These are phyloP conservation scores for Atrina japonica DNA, from an alignment of 2,888 invertebrate genomes.

Conservation along the genomic window DNA sequence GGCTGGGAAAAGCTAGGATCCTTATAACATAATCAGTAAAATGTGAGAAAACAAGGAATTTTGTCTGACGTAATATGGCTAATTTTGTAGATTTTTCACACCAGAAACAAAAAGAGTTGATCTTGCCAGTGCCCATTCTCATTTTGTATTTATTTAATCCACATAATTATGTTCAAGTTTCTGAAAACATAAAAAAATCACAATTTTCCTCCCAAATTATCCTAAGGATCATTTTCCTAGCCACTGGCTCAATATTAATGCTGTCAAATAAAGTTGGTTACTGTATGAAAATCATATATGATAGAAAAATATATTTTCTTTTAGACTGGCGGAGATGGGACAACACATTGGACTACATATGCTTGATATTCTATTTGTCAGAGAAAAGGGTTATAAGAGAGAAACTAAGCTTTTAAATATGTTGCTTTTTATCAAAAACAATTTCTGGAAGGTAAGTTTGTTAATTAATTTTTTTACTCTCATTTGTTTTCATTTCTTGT, in stretches of 20 bases:
- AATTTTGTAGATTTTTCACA: too few species aligned
- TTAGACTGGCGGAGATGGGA: slow-evolving; percentile 95
- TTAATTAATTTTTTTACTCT: background rate
- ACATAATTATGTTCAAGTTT: background rate
- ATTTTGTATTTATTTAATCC: too few species aligned
- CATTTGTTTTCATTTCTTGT: background rate
- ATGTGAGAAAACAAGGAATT: too few species aligned
- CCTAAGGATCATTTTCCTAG: too few species aligned
- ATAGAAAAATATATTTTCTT: slow-evolving; percentile 49
- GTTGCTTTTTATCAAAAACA: slow-evolving; percentile 96
- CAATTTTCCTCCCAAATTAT: too few species aligned
- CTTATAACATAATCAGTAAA: too few species aligned
- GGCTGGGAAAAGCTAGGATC: too few species aligned
- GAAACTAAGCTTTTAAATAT: slow-evolving; percentile 97
- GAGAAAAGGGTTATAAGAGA: slow-evolving; percentile 95
- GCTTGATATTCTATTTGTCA: slow-evolving; percentile 94
- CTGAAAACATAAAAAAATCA: too few species aligned
- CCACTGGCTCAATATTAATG: too few species aligned
- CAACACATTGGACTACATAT: slow-evolving; percentile 96
- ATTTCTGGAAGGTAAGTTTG: slow-evolving; percentile 94
- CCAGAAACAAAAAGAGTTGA: too few species aligned
- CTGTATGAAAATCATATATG: background rate
- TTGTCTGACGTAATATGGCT: too few species aligned
- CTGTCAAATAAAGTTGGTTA: background rate
- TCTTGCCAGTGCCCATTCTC: too few species aligned